These are phyloP conservation scores for Gadopsis bispinosus DNA, from an alignment of 2,797 vertebrate species.

Conservation along the genomic window DNA sequence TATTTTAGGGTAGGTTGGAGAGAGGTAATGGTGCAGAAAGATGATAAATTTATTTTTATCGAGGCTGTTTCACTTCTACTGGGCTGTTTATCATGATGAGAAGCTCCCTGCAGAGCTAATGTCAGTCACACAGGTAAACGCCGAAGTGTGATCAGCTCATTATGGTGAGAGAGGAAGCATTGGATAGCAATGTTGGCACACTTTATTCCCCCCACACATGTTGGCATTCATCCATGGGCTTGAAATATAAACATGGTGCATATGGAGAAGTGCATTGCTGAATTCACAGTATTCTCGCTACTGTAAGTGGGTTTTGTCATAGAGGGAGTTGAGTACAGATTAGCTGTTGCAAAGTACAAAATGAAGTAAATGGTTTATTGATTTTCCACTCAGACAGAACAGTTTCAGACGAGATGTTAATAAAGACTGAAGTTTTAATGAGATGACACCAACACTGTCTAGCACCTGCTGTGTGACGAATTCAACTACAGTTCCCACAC, in stretches of 20 bases:
- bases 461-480: constrained; percentile 39
- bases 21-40: constrained; percentile 57
- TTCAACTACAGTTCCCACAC: constrained; percentile 28
- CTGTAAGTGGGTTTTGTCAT: constrained; percentile 45
- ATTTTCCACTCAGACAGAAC: constrained; percentile 59
- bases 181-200: constrained; percentile 25
- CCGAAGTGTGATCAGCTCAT: constrained; percentile 64
- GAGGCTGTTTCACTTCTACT: constrained; percentile 36
- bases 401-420: constrained; percentile 65
- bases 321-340: constrained; percentile 50
- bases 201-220: constrained; percentile 27
- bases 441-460: constrained; percentile 55
- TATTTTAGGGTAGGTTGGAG: constrained; percentile 51
- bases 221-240: constrained; percentile 25
- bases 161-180: constrained; percentile 41
- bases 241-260: constrained; percentile 43
- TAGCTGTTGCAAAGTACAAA: constrained; percentile 59
- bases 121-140: constrained; percentile 63
- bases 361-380: constrained; percentile 78
- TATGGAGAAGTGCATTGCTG: constrained; percentile 28
- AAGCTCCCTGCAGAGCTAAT: constrained; percentile 56
- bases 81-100: constrained; percentile 64
- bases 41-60: constrained; percentile 64
- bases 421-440: constrained; percentile 70
- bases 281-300: constrained; percentile 41